Percentiles rank a stretch among this genome's conserved stretches.
These are phyloP conservation scores for Danio aesculapii DNA, from an alignment of 2,797 vertebrate species.

Conservation along the genomic window DNA sequence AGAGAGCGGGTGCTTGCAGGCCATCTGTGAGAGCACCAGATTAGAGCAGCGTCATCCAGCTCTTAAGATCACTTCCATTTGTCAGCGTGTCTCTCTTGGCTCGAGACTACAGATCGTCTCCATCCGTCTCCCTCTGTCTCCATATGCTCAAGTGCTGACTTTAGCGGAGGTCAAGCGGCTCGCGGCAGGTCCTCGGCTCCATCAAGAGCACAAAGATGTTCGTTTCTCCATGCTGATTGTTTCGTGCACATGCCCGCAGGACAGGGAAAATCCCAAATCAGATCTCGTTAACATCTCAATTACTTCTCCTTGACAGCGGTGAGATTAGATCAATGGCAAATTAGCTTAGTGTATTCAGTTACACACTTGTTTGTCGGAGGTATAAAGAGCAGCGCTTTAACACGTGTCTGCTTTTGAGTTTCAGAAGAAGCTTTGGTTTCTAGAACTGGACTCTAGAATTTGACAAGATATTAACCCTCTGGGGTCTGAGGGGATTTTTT, in stretches of 20 bases:
- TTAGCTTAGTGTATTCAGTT: background rate
- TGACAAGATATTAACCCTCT: too few relatives aligned
- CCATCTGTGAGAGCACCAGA: conserved; percentile 58
- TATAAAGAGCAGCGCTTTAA: too few relatives aligned
- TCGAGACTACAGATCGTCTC: conserved; percentile 61
- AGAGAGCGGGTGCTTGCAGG: background rate
- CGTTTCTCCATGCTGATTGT: conserved; percentile 2
- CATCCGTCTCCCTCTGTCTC: conserved; percentile 62
- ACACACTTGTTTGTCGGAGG: background rate
- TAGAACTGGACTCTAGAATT: too few relatives aligned
- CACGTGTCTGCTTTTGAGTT: background rate
- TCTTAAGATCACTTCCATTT: conserved; percentile 60
- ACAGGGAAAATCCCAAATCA: conserved; percentile 10
- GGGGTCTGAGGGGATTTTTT: too few relatives aligned
- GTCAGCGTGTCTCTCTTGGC: conserved; percentile 68
- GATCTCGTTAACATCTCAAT: conserved; percentile 22
- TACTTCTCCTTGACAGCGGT: conserved; percentile 1
- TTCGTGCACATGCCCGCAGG: conserved; percentile 14
- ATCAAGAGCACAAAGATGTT: background rate
- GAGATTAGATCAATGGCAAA: background rate
- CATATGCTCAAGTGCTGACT: conserved; percentile 66
- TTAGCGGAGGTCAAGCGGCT: conserved; percentile 44
- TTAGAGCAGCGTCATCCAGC: conserved; percentile 39
- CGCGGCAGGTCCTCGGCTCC: conserved; percentile 13
- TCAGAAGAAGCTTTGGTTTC: background rate